Evolutionary conservation across 2,113 vertebrate species (phyloP).

Genomic region (Microtus richardsoni): DNA sequence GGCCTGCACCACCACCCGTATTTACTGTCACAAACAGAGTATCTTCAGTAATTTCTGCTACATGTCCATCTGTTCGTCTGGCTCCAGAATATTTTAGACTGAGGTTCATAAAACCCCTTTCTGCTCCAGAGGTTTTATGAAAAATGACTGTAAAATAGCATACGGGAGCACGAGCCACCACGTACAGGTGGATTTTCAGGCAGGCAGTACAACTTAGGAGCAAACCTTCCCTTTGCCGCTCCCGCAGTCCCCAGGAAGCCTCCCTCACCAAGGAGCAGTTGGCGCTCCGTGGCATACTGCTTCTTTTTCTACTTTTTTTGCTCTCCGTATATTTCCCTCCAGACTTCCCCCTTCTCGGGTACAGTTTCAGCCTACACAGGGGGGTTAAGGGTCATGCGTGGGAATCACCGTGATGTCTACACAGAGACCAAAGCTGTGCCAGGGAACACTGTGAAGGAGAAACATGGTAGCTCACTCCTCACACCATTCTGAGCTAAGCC

Average conservation of each 20-base stretch:
- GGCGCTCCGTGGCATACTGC: neutral
- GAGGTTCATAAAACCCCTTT: neutral
- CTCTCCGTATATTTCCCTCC: neutral
- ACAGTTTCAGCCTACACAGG: neutral
- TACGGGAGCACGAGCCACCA: fast-evolving
- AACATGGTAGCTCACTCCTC: neutral
- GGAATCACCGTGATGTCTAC: neutral
- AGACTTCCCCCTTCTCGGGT: neutral
- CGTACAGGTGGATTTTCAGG: neutral
- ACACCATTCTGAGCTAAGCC: neutral
- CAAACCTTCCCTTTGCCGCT: neutral
- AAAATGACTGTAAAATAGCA: neutral
- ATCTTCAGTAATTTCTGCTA: neutral
- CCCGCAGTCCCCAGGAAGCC: neutral
- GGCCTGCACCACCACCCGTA: neutral
- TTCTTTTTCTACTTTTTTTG: neutral
- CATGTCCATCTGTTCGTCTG: neutral
- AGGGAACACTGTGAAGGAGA: neutral
- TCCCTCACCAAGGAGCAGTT: neutral
- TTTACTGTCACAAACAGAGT: neutral
- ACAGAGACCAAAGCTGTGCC: neutral
- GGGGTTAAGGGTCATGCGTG: neutral
- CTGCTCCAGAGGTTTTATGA: neutral
- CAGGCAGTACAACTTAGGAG: neutral
- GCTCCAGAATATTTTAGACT: neutral